Percentiles rank a stretch among this genome's conserved stretches.
phyloP scores from a whole-genome alignment of 2,113 vertebrate genomes.

The Zingel zingel region DNA sequence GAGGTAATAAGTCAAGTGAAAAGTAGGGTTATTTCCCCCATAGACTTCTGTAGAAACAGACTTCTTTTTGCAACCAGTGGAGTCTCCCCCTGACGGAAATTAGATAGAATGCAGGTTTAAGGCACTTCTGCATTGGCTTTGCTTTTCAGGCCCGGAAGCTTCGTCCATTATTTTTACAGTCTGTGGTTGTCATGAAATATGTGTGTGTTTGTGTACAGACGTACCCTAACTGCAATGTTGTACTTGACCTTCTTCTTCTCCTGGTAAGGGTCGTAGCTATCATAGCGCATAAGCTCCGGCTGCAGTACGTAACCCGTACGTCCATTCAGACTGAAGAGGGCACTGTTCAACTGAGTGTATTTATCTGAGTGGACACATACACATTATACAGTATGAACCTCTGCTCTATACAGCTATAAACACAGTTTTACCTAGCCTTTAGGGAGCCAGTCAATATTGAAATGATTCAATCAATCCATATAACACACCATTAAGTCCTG shows the following conservation, averaged over 20 bases:
- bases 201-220: conserved; percentile 8
- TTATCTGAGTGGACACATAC: conserved; percentile 86
- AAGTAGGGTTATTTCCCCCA: too few species aligned
- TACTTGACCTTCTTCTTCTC: conserved; percentile 86
- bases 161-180: too few species aligned
- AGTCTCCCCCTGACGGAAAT: too few species aligned
- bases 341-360: conserved; percentile 93
- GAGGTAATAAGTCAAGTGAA: too few species aligned
- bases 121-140: too few species aligned
- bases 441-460: not conserved
- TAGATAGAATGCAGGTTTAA: too few species aligned
- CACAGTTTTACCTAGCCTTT: not conserved
- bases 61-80: too few species aligned
- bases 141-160: too few species aligned
- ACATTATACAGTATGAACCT: not conserved
- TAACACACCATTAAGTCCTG: not conserved
- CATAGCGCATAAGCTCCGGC: conserved; percentile 92
- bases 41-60: too few species aligned
- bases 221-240: conserved; percentile 81
- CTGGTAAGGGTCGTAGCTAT: conserved; percentile 89
- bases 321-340: conserved; percentile 94
- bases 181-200: not conserved
- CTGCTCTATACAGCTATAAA: not conserved
- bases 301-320: conserved; percentile 93
- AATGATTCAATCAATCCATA: not conserved